These are phyloP conservation scores for Drosophila koepferae DNA, from an alignment of 2,888 invertebrate species.

Conservation along the genomic window DNA sequence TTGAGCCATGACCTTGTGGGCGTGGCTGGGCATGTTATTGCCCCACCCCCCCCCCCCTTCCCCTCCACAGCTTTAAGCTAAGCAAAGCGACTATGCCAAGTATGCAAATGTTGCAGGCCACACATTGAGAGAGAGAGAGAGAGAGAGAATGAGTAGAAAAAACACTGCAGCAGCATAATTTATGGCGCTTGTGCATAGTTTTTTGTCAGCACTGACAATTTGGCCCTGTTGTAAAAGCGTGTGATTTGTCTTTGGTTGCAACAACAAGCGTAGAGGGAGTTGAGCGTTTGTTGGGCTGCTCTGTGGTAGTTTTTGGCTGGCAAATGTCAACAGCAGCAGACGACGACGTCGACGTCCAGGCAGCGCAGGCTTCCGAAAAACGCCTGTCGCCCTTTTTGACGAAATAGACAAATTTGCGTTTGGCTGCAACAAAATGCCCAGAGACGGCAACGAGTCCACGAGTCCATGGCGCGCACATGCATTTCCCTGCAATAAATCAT, in stretches of 20 bases:
- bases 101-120: constrained; percentile 72
- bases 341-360: constrained; percentile 31
- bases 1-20: constrained; percentile 72
- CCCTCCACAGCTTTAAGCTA: constrained; percentile 29
- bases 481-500: constrained; percentile 79
- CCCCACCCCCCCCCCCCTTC: too few species aligned
- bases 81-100: constrained; percentile 53
- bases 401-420: constrained; percentile 84
- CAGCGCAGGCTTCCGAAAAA: constrained; percentile 56
- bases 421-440: constrained; percentile 77
- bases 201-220: constrained; percentile 71
- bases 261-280: constrained; percentile 32
- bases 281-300: background rate
- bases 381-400: constrained; percentile 79
- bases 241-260: constrained; percentile 79
- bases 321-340: constrained; percentile 77
- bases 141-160: background rate
- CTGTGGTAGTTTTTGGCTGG: constrained; percentile 67
- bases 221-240: constrained; percentile 74
- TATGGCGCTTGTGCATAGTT: constrained; percentile 69
- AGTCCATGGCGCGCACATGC: constrained; percentile 70
- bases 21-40: constrained; percentile 33
- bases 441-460: constrained; percentile 40
- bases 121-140: constrained; percentile 4
- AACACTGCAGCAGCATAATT: constrained; percentile 71